Evolutionary conservation across 2,113 vertebrate genomes (phyloP), one percentile per base, ranked within the genome.

Genomic region (Melanocharis versteri): DNA sequence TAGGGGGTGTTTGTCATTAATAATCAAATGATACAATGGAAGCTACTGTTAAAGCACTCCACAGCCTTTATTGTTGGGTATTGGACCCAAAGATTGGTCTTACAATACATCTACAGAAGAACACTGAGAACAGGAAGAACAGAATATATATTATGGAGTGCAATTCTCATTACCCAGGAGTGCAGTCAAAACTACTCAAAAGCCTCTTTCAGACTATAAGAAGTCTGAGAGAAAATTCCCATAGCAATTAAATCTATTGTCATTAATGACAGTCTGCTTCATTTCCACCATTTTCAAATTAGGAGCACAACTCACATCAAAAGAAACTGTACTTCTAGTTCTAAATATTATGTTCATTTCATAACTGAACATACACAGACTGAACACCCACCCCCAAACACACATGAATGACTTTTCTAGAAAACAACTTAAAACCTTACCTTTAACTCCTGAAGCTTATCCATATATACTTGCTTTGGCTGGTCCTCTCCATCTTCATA

Each of bases 401-500:
- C 4, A 56, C 15, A 31, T 2, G 15, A 6, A 1, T 1, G 0
- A 8, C 33, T 83, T 81, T 68, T 78, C 47, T 30, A 21, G 6
- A n/a, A 50, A 56, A 51, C 7, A 45, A 53, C 35, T 61, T 30
- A n/a, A 81, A 88, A 22, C 9, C 90, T 92, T 97, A 99, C 99
- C 98, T 98, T 99, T 82, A 99, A 98, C 71, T 98, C 99, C 65
- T 98, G 98, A 68, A 99, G 98, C 92, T 99, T 99, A 95, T 99
- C 98, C 97, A 99, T 97, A 84, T 99, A 99, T n/a, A 99, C 96
- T 89, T 99, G 98, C 96, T 99, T 99, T 73, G 98, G 98, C 60
- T 99, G 99, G 96, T 99, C 99, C 92, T 99, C 99, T 82, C 99
- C 99, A 48, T 99, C 99, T 97, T 99, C 99, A 94, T 99, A 99